A percentile compares a stretch with the other conserved stretches of the same genome.
Evolutionary conservation across 1,140 invertebrate species (phyloP).

Genomic region (Antheraea pernyi): DNA sequence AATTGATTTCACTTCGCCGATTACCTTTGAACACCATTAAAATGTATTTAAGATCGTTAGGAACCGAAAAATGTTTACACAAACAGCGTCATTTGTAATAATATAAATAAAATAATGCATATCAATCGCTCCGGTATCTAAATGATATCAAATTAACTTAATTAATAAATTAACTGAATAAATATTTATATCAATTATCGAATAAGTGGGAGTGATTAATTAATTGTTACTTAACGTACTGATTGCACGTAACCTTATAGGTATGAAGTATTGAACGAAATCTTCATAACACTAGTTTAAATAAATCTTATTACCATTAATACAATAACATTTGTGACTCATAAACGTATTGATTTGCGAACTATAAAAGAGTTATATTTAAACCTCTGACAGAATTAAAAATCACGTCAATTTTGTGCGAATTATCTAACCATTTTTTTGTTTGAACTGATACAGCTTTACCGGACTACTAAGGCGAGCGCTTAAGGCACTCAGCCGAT

Average conservation of each 20-base stretch:
- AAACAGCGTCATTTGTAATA: constrained; percentile 20
- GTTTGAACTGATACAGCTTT: no score
- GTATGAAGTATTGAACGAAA: no score
- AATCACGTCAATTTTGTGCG: no score
- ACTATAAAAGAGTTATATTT: no score
- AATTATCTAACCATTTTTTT: no score
- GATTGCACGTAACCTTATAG: neutral
- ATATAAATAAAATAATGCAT: constrained; percentile 12
- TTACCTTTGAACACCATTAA: constrained; percentile 18
- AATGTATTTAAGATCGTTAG: constrained; percentile 15
- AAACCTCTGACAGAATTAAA: no score
- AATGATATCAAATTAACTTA: constrained; percentile 24
- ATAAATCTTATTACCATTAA: no score
- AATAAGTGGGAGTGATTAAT: neutral
- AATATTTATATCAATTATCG: constrained; percentile 1
- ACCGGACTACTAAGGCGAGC: no score
- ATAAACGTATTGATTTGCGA: no score
- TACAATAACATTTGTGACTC: no score
- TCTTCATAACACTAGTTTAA: no score
- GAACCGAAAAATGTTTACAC: constrained; percentile 3
- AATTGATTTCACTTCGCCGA: neutral
- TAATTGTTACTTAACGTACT: neutral
- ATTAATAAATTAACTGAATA: constrained; percentile 11
- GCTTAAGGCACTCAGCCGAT: no score
- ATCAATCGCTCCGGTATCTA: constrained; percentile 5